phyloP scores from a whole-genome alignment of 1,140 invertebrate genomes.

The Protaetia brevitarsis region DNA sequence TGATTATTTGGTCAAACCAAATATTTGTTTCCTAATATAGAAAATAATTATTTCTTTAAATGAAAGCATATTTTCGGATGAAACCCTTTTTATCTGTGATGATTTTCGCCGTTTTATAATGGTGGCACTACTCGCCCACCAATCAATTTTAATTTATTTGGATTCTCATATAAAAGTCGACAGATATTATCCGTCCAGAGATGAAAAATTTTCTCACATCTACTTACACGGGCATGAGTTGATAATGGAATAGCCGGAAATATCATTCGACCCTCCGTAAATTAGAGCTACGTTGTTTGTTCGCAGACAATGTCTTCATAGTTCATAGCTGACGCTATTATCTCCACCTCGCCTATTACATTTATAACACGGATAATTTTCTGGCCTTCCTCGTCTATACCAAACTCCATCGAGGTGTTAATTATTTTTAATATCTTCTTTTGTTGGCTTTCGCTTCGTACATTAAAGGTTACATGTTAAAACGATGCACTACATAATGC shows the following conservation, averaged over 20 bases:
- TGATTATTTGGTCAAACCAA: too few species aligned
- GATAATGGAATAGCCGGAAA: not conserved
- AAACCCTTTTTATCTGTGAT: too few species aligned
- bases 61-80: too few species aligned
- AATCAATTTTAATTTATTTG: too few species aligned
- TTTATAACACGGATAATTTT: not conserved
- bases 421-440: constrained; percentile 22
- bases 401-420: constrained; percentile 4
- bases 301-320: not conserved
- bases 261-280: not conserved
- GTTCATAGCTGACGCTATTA: not conserved
- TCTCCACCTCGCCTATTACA: not conserved
- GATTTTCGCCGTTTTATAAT: too few species aligned
- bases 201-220: too few species aligned
- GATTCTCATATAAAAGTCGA: too few species aligned
- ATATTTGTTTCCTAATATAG: too few species aligned
- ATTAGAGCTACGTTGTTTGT: not conserved
- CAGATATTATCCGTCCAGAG: too few species aligned
- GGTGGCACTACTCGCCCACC: too few species aligned
- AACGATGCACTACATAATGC: constrained; percentile 11
- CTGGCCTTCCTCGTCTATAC: not conserved
- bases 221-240: too few species aligned
- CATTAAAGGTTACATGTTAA: constrained; percentile 13
- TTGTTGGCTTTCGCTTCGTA: constrained; percentile 1
- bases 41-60: too few species aligned